These are phyloP conservation scores for Oryzias curvinotus DNA, from an alignment of 2,113 vertebrate species.

Conservation along the genomic window DNA sequence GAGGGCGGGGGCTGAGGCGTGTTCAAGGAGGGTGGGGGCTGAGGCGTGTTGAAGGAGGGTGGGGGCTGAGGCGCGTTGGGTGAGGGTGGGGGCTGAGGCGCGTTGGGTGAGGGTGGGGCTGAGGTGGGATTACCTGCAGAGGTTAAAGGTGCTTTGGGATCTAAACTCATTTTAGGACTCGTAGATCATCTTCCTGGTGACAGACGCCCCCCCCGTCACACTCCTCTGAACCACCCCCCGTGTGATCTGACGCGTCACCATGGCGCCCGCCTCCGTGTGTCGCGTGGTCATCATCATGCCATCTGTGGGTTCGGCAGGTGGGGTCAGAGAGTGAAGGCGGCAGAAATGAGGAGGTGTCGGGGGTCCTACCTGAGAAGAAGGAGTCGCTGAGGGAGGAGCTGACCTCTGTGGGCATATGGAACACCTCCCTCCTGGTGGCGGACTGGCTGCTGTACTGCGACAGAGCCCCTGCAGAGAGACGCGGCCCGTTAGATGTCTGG, in stretches of 20 bases:
- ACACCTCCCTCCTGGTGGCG: conserved; percentile 80
- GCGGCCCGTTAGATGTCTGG: background rate
- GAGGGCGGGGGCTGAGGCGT: no score
- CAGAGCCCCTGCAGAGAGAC: conserved; percentile 76
- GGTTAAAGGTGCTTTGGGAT: no score
- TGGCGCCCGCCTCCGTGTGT: conserved; percentile 82
- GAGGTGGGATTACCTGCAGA: no score
- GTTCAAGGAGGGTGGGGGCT: no score
- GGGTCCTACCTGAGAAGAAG: conserved; percentile 80
- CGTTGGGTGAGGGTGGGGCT: no score
- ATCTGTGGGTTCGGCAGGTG: conserved; percentile 59
- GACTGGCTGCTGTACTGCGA: conserved; percentile 84
- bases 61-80: no score
- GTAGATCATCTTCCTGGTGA: conserved; percentile 86
- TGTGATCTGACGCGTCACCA: conserved; percentile 88
- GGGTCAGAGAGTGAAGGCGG: background rate
- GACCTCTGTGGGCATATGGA: conserved; percentile 81
- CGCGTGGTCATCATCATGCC: conserved; percentile 84
- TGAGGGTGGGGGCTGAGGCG: no score
- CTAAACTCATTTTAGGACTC: conserved; percentile 78
- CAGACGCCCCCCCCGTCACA: conserved; percentile 72
- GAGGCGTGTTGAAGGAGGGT: no score
- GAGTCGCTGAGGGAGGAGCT: conserved; percentile 81
- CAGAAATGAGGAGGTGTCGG: background rate
- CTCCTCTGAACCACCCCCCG: conserved; percentile 90